Evolutionary conservation across 2,113 vertebrate genomes (phyloP).

Genomic region (Urocitellus parryii): DNA sequence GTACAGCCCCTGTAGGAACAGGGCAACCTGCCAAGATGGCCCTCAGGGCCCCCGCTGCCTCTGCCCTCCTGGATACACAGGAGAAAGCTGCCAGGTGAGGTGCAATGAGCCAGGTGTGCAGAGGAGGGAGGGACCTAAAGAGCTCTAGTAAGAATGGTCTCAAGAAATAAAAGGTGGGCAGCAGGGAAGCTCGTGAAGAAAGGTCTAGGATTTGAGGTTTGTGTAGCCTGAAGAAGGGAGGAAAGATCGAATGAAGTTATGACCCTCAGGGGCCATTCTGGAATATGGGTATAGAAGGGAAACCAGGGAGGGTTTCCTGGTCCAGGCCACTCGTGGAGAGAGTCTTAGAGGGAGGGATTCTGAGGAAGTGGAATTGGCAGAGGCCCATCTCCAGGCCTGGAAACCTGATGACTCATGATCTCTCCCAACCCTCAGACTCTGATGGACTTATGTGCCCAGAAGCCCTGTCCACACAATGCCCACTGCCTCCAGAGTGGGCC

Average conservation of each 20-base stretch:
- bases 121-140: neutral
- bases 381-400: neutral
- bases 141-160: neutral
- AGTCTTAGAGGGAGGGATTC: neutral
- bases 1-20: constrained; percentile 80
- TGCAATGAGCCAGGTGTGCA: neutral
- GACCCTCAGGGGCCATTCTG: neutral
- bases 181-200: neutral
- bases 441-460: constrained; percentile 77
- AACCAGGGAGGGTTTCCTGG: neutral
- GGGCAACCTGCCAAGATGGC: constrained; percentile 81
- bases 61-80: constrained; percentile 81
- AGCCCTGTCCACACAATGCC: constrained; percentile 77
- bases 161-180: neutral
- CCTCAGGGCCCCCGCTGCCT: constrained; percentile 80
- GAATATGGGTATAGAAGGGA: neutral
- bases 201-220: neutral
- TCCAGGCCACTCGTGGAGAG: neutral
- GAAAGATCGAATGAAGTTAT: neutral
- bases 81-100: constrained; percentile 83
- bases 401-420: neutral
- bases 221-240: neutral
- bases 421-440: constrained; percentile 57
- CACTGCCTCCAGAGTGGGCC: constrained; percentile 75
- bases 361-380: neutral